Evolutionary conservation across 2,113 vertebrate genomes (phyloP), one percentile per base, ranked within the genome.

Genomic region (Gila orcuttii): DNA sequence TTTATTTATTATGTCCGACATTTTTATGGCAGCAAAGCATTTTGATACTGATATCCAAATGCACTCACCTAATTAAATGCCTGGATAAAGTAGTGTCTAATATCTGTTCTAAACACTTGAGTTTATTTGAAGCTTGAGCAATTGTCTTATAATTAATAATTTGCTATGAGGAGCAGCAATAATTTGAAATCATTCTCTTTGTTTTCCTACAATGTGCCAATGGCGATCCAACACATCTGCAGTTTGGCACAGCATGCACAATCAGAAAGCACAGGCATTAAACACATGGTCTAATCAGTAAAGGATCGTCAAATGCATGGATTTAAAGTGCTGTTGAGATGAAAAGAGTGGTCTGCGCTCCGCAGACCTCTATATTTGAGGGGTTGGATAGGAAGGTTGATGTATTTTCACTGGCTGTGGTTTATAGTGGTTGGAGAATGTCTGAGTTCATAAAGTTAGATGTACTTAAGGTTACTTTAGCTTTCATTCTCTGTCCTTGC

Each of bases 401-500:
- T 76, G 55, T 59, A 64, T 73, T 86, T 66, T 52, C 68, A 62
- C 55, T 76, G 71, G 25, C 68, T 68, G 64, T 71, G 59, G 64
- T 86, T 89, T 76, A 86, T 88, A 73, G 79, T 42, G 59, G 50
- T 76, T 85, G n/a, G 69, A 86, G 71, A 57, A 77, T 75, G 68
- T 85, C 83, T 12, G n/a, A 39, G 50, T 47, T 87, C 73, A 79
- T 85, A 87, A 88, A 88, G 69, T 62, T 78, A 55, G 71, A 59
- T 88, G 80, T 75, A 86, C 87, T 90, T 87, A 82, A 57, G 28
- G 62, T 64, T 81, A 82, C 45, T 66, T 52, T 84, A 84, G 66
- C 57, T 87, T 85, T 89, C 87, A 88, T 89, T 83, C 21, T n/a
- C 66, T 57, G 33, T 83, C 81, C 64, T 82, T 73, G 60, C 45